A percentile compares a stretch with the other conserved stretches of the same genome.
Evolutionary conservation across 2,888 invertebrate genomes (phyloP).

Genomic region (Koerneria pararmatus): DNA sequence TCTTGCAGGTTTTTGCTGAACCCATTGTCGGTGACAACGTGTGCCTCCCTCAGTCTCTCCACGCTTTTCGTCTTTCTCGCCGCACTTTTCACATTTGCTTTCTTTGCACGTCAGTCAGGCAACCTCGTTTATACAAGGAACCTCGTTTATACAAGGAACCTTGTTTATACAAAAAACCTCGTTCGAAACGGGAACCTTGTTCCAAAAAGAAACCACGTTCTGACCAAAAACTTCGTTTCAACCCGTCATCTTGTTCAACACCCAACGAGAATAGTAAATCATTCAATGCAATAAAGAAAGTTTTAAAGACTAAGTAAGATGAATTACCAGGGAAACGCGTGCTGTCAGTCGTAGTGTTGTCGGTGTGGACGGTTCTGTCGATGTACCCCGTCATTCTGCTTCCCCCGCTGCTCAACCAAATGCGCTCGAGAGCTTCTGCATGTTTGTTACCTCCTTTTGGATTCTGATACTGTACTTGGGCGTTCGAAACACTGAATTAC

Average conservation of each 20-base stretch:
- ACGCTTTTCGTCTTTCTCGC: constrained; percentile 40
- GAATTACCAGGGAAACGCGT: constrained; percentile 7
- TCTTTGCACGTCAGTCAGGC: constrained; percentile 28
- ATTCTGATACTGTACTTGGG: constrained; percentile 3
- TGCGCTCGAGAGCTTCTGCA: constrained; percentile 5
- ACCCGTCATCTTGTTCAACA: too few relatives aligned
- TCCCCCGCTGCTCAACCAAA: constrained; percentile 18
- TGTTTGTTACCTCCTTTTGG: background rate
- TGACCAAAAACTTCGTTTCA: too few relatives aligned
- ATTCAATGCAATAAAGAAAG: too few relatives aligned
- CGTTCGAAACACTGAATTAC: background rate
- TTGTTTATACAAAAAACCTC: too few relatives aligned
- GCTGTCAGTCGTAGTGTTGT: constrained; percentile 8
- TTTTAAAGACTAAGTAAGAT: too few relatives aligned
- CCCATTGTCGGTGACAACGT: constrained; percentile 46
- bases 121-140: too few relatives aligned
- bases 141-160: too few relatives aligned
- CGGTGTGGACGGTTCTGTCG: constrained; percentile 19
- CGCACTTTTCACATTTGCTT: constrained; percentile 29
- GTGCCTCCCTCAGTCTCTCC: constrained; percentile 44
- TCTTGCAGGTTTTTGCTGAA: constrained; percentile 53
- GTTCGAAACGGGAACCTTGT: too few relatives aligned
- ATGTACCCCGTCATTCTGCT: constrained; percentile 26
- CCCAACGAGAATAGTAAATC: too few relatives aligned
- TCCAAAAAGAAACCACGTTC: too few relatives aligned